Percentiles rank a stretch among this genome's conserved stretches.
phyloP scores from a whole-genome alignment of 2,113 vertebrate species.

The Saimiri boliviensis region DNA sequence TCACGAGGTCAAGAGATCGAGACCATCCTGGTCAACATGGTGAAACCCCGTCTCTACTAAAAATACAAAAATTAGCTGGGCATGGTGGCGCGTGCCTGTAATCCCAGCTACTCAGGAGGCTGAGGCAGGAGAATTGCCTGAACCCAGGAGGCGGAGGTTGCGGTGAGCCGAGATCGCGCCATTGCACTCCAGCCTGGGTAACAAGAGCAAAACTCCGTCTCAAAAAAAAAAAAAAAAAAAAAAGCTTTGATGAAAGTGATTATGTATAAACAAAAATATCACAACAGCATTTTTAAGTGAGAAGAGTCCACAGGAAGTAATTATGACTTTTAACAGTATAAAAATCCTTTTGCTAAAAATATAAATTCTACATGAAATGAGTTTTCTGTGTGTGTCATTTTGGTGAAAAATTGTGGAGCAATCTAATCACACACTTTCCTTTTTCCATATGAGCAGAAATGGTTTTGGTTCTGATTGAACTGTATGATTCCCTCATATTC shows the following conservation, averaged over 20 bases:
- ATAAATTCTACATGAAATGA: constrained; percentile 8
- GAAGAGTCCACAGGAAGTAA: not conserved
- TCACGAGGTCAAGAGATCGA: no score
- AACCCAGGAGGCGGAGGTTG: no score
- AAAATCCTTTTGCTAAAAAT: constrained; percentile 2
- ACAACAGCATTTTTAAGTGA: not conserved
- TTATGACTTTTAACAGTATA: constrained; percentile 42
- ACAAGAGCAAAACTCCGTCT: no score
- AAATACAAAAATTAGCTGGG: no score
- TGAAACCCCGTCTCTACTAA: no score
- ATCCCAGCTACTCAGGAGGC: no score
- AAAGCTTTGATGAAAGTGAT: constrained; percentile 14
- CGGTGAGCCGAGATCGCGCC: no score
- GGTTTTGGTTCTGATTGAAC: constrained; percentile 23
- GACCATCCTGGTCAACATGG: no score
- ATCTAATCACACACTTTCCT: not conserved
- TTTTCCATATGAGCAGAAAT: not conserved
- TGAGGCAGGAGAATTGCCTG: no score
- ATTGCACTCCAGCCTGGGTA: no score
- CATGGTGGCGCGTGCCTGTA: no score
- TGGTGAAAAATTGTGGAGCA: not conserved
- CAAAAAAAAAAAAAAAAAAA: no score
- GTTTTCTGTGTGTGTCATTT: not conserved
- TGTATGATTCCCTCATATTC: not conserved
- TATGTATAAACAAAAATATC: not conserved